These are phyloP conservation scores for Meriones unguiculatus DNA, from an alignment of 2,113 vertebrate species.

Conservation along the genomic window DNA sequence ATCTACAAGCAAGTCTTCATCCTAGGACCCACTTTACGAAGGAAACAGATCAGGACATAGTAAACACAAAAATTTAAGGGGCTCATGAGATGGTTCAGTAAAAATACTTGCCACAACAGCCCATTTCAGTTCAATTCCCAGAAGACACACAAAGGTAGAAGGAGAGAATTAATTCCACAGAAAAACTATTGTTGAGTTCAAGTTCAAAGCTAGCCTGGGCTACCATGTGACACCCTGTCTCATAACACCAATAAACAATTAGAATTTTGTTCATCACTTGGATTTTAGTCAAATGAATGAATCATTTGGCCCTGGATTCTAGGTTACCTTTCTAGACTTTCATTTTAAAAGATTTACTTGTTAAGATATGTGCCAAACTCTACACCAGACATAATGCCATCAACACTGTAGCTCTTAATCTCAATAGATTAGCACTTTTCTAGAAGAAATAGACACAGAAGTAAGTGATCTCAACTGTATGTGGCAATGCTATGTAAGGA, in stretches of 20 bases:
- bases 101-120: background rate
- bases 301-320: background rate
- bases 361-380: background rate
- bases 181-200: background rate
- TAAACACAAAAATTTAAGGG: background rate
- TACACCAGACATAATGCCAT: background rate
- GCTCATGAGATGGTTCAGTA: background rate
- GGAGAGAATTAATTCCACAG: background rate
- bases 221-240: background rate
- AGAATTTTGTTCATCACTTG: background rate
- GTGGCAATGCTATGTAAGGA: background rate
- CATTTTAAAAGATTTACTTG: background rate
- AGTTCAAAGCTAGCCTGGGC: background rate
- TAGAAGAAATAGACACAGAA: background rate
- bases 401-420: background rate
- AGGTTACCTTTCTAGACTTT: background rate
- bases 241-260: background rate
- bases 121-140: background rate
- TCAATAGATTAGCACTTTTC: background rate
- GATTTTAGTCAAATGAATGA: background rate
- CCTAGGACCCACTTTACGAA: background rate
- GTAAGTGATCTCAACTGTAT: background rate
- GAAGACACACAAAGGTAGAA: background rate
- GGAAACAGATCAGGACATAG: background rate
- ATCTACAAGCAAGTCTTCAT: background rate